Conservation (phyloP, 1,140 invertebrate genomes). For the Dinothrombium tinctorium region DNA sequence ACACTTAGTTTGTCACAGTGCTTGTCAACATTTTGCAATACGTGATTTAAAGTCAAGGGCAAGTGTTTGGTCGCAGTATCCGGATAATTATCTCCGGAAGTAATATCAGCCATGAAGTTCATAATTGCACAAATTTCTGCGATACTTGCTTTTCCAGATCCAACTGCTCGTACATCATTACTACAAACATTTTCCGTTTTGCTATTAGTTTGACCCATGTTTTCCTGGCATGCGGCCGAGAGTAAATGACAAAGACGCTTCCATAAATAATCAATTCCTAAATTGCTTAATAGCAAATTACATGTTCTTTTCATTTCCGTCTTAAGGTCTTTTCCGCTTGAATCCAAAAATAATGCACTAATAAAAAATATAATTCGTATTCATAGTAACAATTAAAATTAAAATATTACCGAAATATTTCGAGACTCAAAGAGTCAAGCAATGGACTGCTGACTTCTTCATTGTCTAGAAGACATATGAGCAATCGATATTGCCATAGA, state of each 20-base stretch:
- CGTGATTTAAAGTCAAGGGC: no score
- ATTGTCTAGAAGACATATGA: slow-evolving; percentile 68
- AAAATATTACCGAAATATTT: slow-evolving; percentile 46
- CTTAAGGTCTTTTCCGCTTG: not conserved
- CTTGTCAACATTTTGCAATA: no score
- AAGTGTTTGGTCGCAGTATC: slow-evolving; percentile 55
- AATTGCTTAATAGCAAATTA: slow-evolving; percentile 9
- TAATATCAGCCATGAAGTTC: slow-evolving; percentile 9
- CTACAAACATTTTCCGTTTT: no score
- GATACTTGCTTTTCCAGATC: slow-evolving; percentile 18
- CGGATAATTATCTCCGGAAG: slow-evolving; percentile 30
- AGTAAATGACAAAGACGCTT: slow-evolving; percentile 1
- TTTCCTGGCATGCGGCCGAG: slow-evolving; percentile 4
- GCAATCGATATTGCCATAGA: slow-evolving; percentile 53
- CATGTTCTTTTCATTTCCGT: slow-evolving; percentile 4
- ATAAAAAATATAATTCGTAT: no score
- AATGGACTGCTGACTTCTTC: slow-evolving; percentile 63
- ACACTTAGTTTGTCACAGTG: no score
- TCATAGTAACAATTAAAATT: no score
- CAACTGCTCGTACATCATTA: slow-evolving; percentile 15
- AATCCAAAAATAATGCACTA: slow-evolving; percentile 4
- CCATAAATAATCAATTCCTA: slow-evolving; percentile 12
- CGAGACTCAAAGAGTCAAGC: slow-evolving; percentile 56
- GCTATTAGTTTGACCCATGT: not conserved
- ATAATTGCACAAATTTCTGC: slow-evolving; percentile 29